Conservation (phyloP, 2,888 invertebrate genomes). For the Calliphora vomitoria region DNA sequence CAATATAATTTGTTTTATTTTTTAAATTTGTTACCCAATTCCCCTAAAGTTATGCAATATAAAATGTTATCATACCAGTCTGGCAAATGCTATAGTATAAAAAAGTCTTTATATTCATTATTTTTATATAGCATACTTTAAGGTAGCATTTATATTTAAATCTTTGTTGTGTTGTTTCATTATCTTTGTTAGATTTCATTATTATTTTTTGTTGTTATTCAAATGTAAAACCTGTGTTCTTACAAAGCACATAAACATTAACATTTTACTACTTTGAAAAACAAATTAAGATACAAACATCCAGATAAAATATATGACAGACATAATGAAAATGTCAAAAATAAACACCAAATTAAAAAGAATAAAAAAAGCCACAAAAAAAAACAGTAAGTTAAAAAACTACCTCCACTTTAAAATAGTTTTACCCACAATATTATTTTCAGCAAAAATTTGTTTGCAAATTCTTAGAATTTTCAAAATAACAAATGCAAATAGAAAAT, state of each 20-base stretch:
- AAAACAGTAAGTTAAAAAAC: background rate
- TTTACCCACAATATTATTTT: slow-evolving; percentile 21
- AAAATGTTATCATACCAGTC: background rate
- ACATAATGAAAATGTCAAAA: slow-evolving; percentile 69
- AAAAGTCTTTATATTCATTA: background rate
- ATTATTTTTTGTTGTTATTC: slow-evolving; percentile 4
- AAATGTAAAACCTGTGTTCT: slow-evolving; percentile 62
- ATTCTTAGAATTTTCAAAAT: slow-evolving; percentile 25
- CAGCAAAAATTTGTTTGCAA: background rate
- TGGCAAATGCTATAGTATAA: background rate
- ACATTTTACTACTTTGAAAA: slow-evolving; percentile 59
- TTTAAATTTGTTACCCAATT: too few species aligned
- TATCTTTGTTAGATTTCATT: slow-evolving; percentile 11
- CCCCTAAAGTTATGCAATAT: too few species aligned
- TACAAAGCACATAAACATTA: slow-evolving; percentile 55
- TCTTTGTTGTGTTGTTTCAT: slow-evolving; percentile 19
- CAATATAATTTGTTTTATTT: too few species aligned
- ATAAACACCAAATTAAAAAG: slow-evolving; percentile 68
- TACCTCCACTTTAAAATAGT: background rate
- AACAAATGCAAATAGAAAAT: slow-evolving; percentile 1
- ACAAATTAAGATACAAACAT: slow-evolving; percentile 65
- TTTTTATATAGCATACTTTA: slow-evolving; percentile 19
- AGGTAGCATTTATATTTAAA: background rate
- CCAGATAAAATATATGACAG: slow-evolving; percentile 66
- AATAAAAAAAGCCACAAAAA: slow-evolving; percentile 30